Percentiles rank a stretch among this genome's conserved stretches.
Evolutionary conservation across 2,797 vertebrate genomes (phyloP).

Genomic region (Acanthornis magna): DNA sequence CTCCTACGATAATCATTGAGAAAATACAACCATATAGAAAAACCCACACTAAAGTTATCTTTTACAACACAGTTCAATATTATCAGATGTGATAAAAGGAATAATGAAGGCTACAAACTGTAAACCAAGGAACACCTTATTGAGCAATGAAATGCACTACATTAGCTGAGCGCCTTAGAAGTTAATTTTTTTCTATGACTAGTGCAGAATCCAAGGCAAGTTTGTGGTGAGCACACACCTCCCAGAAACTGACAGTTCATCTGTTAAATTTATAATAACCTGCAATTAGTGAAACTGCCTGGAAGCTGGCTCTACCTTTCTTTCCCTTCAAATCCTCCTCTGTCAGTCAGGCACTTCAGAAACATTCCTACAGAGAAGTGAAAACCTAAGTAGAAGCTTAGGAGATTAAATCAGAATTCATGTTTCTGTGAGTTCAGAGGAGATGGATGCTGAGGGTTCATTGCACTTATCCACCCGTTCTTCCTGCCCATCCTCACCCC

Average conservation of each 20-base stretch:
- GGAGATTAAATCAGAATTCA: not conserved
- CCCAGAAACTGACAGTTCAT: constrained; percentile 1
- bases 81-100: not conserved
- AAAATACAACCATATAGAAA: not conserved
- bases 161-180: not conserved
- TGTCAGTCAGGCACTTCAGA: constrained; percentile 29
- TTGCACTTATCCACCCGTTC: rapidly evolving
- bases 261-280: constrained; percentile 29
- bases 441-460: not conserved
- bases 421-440: not conserved
- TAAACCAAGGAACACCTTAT: not conserved
- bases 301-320: not conserved
- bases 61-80: not conserved
- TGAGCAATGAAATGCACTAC: not conserved
- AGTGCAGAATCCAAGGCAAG: not conserved
- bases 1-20: not conserved
- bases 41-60: not conserved
- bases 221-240: not conserved
- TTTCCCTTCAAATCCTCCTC: not conserved
- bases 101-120: not conserved
- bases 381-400: not conserved
- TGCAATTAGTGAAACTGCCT: constrained; percentile 40
- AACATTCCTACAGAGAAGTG: not conserved
- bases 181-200: not conserved
- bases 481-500: not conserved